Base-by-base conservation (phyloP, 2,113 vertebrate genomes). In the Eidolon helvum region DNA sequence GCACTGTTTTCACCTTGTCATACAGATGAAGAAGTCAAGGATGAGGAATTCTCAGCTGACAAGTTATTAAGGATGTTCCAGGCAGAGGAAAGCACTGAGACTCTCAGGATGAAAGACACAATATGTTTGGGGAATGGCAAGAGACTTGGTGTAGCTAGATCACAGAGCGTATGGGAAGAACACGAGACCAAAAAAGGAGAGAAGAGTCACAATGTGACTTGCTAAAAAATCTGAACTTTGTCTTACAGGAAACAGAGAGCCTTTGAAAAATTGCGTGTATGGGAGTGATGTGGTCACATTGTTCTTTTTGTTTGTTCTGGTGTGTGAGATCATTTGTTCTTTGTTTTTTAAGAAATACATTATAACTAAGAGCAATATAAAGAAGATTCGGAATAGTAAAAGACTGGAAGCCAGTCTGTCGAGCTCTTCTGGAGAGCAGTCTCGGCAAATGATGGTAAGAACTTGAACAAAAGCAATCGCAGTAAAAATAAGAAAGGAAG, bases 401-500 rank as follows among this genome's bases (percentile, higher is more conserved):
- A 74, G 40, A 77, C 24, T 12, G 18, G 55, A 65, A 80, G 5
- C 4, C 16, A 28, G 2, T 12, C 40, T 38, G 0, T 61, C 48
- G n/a, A 61, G 28, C 43, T 83, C 16, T 24, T 82, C 26, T 43
- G 55, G 59, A 11, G 2, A 30, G 40, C 48, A 50, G 16, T 68
- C 35, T 8, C 40, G 38, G 45, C 35, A 75, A 59, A 48, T 59
- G 57, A 80, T 22, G 12, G 5, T 66, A 82, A 87, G 66, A 85
- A 65, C 33, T 87, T 55, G 69, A 57, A 50, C 57, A 69, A 66
- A 94, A 96, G 45, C 38, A 75, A 22, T 79, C 10, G 7, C 30
- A 43, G 61, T 71, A 79, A 65, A 87, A 87, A 74, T 40, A 90
- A 83, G 30, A 33, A 89, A 48, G 45, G 16, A 50, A 75, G 38